A percentile compares a stretch with the other conserved stretches of the same genome.
Conservation (phyloP, 2,888 invertebrate genomes). For the Eulithis prunata region DNA sequence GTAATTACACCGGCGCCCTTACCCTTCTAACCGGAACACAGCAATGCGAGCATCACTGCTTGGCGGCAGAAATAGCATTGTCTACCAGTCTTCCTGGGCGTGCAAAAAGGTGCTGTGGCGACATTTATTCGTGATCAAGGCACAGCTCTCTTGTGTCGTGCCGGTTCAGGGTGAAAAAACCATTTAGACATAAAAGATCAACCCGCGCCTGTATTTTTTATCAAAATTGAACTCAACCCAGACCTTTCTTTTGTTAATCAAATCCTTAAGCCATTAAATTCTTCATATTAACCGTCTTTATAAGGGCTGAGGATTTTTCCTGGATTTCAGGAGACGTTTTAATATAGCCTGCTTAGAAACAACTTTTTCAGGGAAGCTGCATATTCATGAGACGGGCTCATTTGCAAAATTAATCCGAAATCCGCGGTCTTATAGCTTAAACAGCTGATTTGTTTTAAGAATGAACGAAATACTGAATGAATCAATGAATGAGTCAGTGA, state of each 20-base stretch:
- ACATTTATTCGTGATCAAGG: too few species aligned
- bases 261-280: constrained; percentile 29
- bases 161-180: too few species aligned
- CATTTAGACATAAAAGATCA: too few species aligned
- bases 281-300: constrained; percentile 28
- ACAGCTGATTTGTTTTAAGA: constrained; percentile 47
- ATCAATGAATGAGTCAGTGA: too few species aligned
- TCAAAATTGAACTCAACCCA: constrained; percentile 3
- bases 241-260: constrained; percentile 24
- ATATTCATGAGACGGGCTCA: constrained; percentile 61
- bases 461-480: constrained; percentile 11
- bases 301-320: constrained; percentile 28
- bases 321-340: constrained; percentile 34
- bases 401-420: constrained; percentile 62
- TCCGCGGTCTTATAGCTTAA: constrained; percentile 48
- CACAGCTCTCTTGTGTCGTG: too few species aligned
- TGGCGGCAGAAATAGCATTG: too few species aligned
- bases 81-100: too few species aligned
- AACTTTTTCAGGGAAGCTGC: constrained; percentile 47
- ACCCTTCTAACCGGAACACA: too few species aligned
- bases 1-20: too few species aligned
- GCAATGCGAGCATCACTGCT: too few species aligned
- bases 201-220: too few species aligned
- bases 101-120: too few species aligned
- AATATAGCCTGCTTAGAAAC: constrained; percentile 41